A percentile compares a stretch with the other conserved stretches of the same genome.
Conservation (phyloP, 2,888 invertebrate genomes). For the Oligia strigilis region DNA sequence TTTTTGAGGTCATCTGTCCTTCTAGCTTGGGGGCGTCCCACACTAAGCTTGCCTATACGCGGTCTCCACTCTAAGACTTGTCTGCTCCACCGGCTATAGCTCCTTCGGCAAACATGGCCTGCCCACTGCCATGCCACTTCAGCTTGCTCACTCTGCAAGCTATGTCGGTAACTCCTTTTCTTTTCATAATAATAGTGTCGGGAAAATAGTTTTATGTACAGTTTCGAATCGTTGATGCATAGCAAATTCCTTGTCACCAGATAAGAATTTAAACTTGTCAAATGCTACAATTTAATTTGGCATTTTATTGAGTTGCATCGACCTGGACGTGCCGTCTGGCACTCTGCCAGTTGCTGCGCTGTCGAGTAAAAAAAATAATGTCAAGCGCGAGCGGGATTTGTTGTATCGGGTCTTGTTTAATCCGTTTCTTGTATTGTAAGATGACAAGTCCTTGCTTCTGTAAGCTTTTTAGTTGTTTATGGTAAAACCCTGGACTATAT, state of each 20-base stretch:
- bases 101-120: neutral
- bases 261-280: conserved; percentile 33
- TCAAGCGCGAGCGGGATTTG: conserved; percentile 31
- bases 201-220: neutral
- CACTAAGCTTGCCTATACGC: neutral
- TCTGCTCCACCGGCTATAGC: neutral
- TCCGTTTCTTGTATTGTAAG: neutral
- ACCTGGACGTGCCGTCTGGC: conserved; percentile 40
- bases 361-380: conserved; percentile 40
- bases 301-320: conserved; percentile 58
- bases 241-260: neutral
- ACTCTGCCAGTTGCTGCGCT: conserved; percentile 27
- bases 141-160: no score
- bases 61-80: neutral
- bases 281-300: conserved; percentile 40
- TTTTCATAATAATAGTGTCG: neutral
- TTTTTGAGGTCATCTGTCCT: neutral
- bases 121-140: neutral
- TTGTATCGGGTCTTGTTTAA: neutral
- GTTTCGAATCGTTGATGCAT: neutral
- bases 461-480: neutral
- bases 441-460: no score
- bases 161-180: neutral
- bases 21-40: neutral
- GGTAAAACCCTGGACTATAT: neutral